Percentiles rank a stretch among this genome's conserved stretches.
phyloP scores from a whole-genome alignment of 2,113 vertebrate species.

The Bothrops jararaca region DNA sequence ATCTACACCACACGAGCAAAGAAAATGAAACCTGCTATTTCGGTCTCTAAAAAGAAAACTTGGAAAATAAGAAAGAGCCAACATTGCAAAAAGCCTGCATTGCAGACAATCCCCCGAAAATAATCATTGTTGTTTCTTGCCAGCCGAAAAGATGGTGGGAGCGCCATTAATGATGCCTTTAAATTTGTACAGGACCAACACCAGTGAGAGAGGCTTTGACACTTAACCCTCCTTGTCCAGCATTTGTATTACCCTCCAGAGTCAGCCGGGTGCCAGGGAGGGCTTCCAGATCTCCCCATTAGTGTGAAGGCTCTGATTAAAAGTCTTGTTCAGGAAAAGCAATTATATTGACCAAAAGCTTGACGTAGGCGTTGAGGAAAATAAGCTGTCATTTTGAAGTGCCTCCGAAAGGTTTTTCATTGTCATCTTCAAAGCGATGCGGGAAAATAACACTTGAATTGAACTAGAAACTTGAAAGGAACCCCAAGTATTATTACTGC shows the following conservation, averaged over 20 bases:
- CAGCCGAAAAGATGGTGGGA: neutral
- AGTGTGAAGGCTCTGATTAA: constrained; percentile 67
- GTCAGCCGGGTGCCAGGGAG: neutral
- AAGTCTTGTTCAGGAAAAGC: constrained; percentile 65
- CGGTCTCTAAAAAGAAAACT: neutral
- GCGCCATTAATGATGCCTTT: neutral
- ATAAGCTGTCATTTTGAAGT: constrained; percentile 66
- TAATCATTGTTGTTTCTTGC: neutral
- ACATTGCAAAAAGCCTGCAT: neutral
- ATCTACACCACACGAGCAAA: neutral
- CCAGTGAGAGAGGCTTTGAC: neutral
- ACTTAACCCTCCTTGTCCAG: neutral
- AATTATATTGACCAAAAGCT: constrained; percentile 64
- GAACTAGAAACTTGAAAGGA: constrained; percentile 75
- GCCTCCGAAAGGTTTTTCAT: constrained; percentile 67
- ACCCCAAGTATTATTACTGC: constrained; percentile 38
- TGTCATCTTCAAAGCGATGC: constrained; percentile 65
- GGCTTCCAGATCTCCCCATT: constrained; percentile 56
- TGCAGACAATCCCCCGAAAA: neutral
- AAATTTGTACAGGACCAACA: neutral
- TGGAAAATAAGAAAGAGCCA: neutral
- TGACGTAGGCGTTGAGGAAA: constrained; percentile 55
- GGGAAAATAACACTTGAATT: constrained; percentile 72
- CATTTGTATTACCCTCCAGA: neutral
- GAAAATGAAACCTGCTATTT: neutral